Evolutionary conservation across 2,797 vertebrate genomes (phyloP).

Genomic region (Sebastes steindachneri): DNA sequence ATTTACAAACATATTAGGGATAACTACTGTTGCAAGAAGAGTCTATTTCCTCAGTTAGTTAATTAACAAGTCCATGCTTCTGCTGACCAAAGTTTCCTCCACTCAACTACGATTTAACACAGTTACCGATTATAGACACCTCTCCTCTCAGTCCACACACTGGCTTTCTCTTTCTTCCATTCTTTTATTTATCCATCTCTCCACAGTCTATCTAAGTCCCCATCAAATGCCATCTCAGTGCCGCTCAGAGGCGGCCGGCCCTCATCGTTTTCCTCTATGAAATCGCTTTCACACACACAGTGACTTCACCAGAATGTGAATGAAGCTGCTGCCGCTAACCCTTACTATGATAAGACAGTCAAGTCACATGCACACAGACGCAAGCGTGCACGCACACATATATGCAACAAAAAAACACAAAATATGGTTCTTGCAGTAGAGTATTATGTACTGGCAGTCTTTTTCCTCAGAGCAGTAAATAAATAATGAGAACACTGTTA

Average conservation of each 20-base stretch:
- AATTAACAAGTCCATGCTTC: constrained; percentile 14
- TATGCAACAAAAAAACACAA: constrained; percentile 14
- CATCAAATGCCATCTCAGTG: constrained; percentile 34
- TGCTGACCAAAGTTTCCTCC: constrained; percentile 15
- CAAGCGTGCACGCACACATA: not conserved
- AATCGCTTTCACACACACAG: constrained; percentile 52
- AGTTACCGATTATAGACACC: not conserved
- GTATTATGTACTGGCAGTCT: constrained; percentile 59
- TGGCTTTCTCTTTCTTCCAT: constrained; percentile 9
- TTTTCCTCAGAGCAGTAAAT: constrained; percentile 76
- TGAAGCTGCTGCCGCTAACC: constrained; percentile 47
- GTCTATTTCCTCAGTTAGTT: not conserved
- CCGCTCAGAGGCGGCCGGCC: constrained; percentile 29
- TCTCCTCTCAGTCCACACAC: not conserved
- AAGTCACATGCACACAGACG: not conserved
- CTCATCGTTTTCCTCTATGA: constrained; percentile 52
- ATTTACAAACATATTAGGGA: not conserved
- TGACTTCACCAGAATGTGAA: constrained; percentile 67
- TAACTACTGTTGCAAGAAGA: too few species aligned
- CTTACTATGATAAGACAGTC: constrained; percentile 17
- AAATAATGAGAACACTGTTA: constrained; percentile 84
- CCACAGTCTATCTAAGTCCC: constrained; percentile 33
- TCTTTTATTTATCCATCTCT: constrained; percentile 41
- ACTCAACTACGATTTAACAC: constrained; percentile 12
- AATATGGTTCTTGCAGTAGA: constrained; percentile 39